A percentile compares a stretch with the other conserved stretches of the same genome.
Evolutionary conservation across 2,797 vertebrate species (phyloP).

Genomic region (Phrynocephalus vlangalii): DNA sequence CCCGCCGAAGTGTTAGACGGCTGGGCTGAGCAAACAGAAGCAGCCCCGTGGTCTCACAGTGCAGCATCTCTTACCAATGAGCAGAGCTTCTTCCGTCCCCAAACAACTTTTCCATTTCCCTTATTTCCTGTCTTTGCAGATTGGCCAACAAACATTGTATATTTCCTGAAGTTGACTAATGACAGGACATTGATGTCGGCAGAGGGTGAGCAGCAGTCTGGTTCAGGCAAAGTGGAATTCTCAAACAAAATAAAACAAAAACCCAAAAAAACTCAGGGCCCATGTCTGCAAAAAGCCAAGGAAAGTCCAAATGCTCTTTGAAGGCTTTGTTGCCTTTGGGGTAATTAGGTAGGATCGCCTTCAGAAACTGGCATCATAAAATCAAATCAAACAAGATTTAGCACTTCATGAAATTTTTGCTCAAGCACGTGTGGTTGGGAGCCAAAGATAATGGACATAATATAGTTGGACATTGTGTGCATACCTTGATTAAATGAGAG

Average conservation of each 20-base stretch:
- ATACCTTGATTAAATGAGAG: background rate
- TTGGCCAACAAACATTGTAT: slow-evolving; percentile 77
- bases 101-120: slow-evolving; percentile 80
- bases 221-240: slow-evolving; percentile 49
- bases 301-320: slow-evolving; percentile 15
- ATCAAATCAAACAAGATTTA: slow-evolving; percentile 33
- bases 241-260: slow-evolving; percentile 53
- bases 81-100: slow-evolving; percentile 77
- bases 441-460: background rate
- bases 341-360: slow-evolving; percentile 13
- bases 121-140: slow-evolving; percentile 78
- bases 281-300: slow-evolving; percentile 41
- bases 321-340: slow-evolving; percentile 45
- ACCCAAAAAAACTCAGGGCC: background rate
- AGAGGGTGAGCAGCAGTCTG: slow-evolving; percentile 56
- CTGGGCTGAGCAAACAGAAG: slow-evolving; percentile 75
- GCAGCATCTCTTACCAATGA: slow-evolving; percentile 77
- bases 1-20: slow-evolving; percentile 65
- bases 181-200: slow-evolving; percentile 80
- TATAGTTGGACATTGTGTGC: background rate
- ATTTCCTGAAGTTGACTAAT: slow-evolving; percentile 83
- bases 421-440: slow-evolving; percentile 19
- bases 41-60: slow-evolving; percentile 70
- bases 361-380: slow-evolving; percentile 23
- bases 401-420: slow-evolving; percentile 23